These are phyloP conservation scores for Enteromius treurensis DNA, from an alignment of 2,797 vertebrate species.

Conservation along the genomic window DNA sequence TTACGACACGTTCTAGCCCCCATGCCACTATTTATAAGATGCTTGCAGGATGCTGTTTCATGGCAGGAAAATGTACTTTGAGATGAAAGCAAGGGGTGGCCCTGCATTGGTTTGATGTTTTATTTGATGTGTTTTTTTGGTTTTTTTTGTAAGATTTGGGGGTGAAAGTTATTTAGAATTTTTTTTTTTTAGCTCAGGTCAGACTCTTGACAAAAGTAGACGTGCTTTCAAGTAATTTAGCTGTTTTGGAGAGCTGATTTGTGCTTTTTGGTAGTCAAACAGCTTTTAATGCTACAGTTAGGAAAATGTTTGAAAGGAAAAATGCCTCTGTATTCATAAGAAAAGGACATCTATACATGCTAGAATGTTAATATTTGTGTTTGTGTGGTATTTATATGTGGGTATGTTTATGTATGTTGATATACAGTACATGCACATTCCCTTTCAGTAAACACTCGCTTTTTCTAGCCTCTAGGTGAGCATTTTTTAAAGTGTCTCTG, in stretches of 20 bases:
- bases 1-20: background rate
- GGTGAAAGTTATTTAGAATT: background rate
- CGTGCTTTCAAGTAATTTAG: background rate
- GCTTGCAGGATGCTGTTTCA: background rate
- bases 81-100: background rate
- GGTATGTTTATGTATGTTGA: slow-evolving; percentile 32
- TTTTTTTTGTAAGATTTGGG: slow-evolving; percentile 8
- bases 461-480: slow-evolving; percentile 41
- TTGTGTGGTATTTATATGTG: slow-evolving; percentile 46
- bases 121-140: background rate
- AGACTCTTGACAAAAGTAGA: slow-evolving; percentile 4
- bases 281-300: background rate
- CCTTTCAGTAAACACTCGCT: slow-evolving; percentile 4
- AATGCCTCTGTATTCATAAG: background rate
- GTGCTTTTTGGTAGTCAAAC: background rate
- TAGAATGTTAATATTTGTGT: slow-evolving; percentile 39
- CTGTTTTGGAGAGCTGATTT: slow-evolving; percentile 18
- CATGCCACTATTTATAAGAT: background rate
- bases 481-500: background rate
- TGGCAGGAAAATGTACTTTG: slow-evolving; percentile 9
- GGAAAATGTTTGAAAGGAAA: background rate
- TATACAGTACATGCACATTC: background rate
- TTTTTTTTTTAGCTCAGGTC: background rate
- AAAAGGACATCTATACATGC: slow-evolving; percentile 21
- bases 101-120: background rate